These are phyloP conservation scores for Chionomys nivalis DNA, from an alignment of 2,113 vertebrate genomes.

Conservation along the genomic window DNA sequence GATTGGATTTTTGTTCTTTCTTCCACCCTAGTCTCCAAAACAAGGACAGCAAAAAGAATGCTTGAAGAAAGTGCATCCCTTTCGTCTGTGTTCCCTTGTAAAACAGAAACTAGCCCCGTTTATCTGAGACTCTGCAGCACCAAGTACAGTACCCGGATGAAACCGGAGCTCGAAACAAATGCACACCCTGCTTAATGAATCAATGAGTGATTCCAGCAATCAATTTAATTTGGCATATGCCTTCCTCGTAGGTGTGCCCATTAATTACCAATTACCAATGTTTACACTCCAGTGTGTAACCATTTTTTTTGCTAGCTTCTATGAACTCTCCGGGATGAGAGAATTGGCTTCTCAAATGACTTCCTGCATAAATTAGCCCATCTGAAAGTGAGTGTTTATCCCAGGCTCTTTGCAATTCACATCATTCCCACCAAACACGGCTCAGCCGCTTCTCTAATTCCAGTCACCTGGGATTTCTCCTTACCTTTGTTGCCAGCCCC, in stretches of 20 bases:
- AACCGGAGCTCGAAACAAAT: slow-evolving; percentile 42
- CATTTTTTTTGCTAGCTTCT: slow-evolving; percentile 78
- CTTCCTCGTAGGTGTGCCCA: slow-evolving; percentile 80
- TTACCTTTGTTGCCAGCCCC: slow-evolving; percentile 78
- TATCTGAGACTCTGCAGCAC: slow-evolving; percentile 20
- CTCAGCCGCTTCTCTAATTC: slow-evolving; percentile 79
- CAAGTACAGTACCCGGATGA: slow-evolving; percentile 1
- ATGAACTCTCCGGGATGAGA: slow-evolving; percentile 77
- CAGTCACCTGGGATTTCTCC: slow-evolving; percentile 82
- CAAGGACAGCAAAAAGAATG: neutral
- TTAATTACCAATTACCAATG: slow-evolving; percentile 83
- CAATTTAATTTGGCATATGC: slow-evolving; percentile 80
- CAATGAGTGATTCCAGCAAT: slow-evolving; percentile 75
- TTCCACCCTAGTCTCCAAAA: neutral
- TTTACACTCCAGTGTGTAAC: slow-evolving; percentile 80
- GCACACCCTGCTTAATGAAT: slow-evolving; percentile 72
- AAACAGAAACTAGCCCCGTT: slow-evolving; percentile 7
- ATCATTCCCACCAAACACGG: slow-evolving; percentile 79
- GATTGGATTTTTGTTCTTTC: neutral
- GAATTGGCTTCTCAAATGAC: slow-evolving; percentile 80
- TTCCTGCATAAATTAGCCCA: slow-evolving; percentile 82
- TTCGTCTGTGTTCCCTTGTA: neutral
- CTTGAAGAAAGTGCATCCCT: neutral
- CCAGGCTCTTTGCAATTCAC: slow-evolving; percentile 81
- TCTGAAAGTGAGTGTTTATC: slow-evolving; percentile 82